Base-by-base conservation (phyloP, 1,140 invertebrate genomes). In the Medauroidea extradentata region DNA sequence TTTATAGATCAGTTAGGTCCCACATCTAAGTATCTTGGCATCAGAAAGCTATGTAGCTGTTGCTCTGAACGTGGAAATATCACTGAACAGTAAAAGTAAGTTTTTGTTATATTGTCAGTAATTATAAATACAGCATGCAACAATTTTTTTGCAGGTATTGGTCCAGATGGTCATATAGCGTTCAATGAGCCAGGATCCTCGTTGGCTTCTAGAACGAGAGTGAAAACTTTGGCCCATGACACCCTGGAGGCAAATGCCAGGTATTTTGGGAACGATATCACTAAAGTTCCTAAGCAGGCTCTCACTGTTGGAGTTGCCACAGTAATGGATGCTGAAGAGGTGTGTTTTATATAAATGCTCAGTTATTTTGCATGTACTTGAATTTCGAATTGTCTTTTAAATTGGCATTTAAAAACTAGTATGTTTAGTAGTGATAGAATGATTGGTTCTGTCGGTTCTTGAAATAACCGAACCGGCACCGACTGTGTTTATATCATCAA, bases 91-190 rank as follows among this genome's bases (percentile, higher is more conserved):
- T 11, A 39, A 39, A n/a, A 39, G 16, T 11, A 9, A 39, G 9
- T 39, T 39, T 9, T 11, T 39, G 38, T 16, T 14, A 50, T 39
- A 39, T 11, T 11, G 38, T 39, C 9, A 39, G 16, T 39, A 9
- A 39, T 39, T 39, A 39, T 39, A 39, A 39, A 9, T n/a, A 39
- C 9, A 39, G 38, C n/a, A 9, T 39, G 38, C n/a, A 39, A 39
- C 21, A 61, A 49, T 67, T 9, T 13, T n/a, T 61, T 65, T 70
- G 21, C 61, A 90, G 91, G 94, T 46, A 97, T 98, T 75, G 96
- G 96, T 9, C 93, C 94, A n/a, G 97, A 99, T 81, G 97, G 97
- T 9, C 97, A 99, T 75, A 97, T 99, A 73, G 97, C 97, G 8
- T 99, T 99, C 75, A 99, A 99, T 77, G 97, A 99, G 74, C 97